Percentiles rank a stretch among this genome's conserved stretches.
Conservation (phyloP, 2,888 invertebrate genomes). For the Crocallis elinguaria region DNA sequence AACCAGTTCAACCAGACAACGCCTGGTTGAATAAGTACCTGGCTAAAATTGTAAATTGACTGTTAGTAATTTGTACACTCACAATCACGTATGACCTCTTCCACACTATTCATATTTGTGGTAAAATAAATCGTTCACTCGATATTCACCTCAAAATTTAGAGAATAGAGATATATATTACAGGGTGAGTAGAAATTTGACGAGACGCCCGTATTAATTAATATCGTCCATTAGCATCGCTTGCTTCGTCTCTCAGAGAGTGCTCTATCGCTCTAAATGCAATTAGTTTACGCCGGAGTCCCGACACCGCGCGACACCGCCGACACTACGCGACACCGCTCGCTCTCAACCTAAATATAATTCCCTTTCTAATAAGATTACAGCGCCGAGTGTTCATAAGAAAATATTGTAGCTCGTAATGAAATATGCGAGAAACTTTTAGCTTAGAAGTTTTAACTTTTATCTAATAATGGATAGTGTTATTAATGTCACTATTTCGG, state of each 20-base stretch:
- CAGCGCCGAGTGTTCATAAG: constrained; percentile 68
- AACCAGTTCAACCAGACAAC: too few species aligned
- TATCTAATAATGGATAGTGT: constrained; percentile 21
- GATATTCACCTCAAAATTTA: constrained; percentile 48
- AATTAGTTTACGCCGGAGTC: constrained; percentile 71
- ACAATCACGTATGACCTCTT: too few species aligned
- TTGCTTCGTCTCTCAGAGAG: constrained; percentile 65
- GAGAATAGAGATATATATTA: constrained; percentile 61
- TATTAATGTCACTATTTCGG: constrained; percentile 8
- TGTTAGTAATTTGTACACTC: too few species aligned
- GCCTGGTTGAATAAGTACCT: too few species aligned
- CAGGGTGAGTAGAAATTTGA: constrained; percentile 70
- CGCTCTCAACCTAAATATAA: constrained; percentile 75
- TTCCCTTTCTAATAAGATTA: constrained; percentile 76
- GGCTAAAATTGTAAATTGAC: too few species aligned
- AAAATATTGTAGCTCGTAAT: constrained; percentile 67
- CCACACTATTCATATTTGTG: not conserved
- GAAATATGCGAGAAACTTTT: constrained; percentile 50
- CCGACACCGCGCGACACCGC: constrained; percentile 70
- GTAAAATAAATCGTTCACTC: constrained; percentile 21
- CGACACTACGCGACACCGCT: constrained; percentile 21
- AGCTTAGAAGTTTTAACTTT: constrained; percentile 29
- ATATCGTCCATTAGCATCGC: constrained; percentile 82
- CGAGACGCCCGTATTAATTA: constrained; percentile 79
- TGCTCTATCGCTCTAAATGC: constrained; percentile 77